phyloP scores from a whole-genome alignment of 2,888 invertebrate species.

The Aphelenchoides bicaudatus region DNA sequence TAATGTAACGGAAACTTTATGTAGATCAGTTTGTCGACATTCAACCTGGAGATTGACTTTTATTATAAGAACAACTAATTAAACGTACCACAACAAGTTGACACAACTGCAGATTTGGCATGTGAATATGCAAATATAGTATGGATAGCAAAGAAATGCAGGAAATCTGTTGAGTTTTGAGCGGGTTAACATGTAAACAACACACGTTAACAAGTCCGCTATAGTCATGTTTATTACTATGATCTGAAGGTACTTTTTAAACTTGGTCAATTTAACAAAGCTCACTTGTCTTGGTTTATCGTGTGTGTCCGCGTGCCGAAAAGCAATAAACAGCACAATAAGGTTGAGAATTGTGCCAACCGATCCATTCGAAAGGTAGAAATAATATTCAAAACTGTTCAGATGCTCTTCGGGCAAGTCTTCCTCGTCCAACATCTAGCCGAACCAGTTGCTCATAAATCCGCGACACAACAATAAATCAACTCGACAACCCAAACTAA shows the following conservation, averaged over 20 bases:
- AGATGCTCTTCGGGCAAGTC: conserved; percentile 18
- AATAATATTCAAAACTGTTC: conserved; percentile 32
- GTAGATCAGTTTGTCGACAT: conserved; percentile 54
- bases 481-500: too few species aligned
- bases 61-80: background rate
- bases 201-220: conserved; percentile 55
- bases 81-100: conserved; percentile 52
- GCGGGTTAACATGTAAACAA: conserved; percentile 55
- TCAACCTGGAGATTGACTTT: conserved; percentile 39
- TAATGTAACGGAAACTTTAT: conserved; percentile 58
- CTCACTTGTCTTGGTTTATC: conserved; percentile 58
- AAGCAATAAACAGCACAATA: conserved; percentile 51
- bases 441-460: too few species aligned
- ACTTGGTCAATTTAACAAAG: conserved; percentile 4
- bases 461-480: too few species aligned
- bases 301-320: conserved; percentile 54
- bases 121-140: conserved; percentile 56
- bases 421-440: conserved; percentile 1
- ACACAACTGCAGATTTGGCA: conserved; percentile 56
- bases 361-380: conserved; percentile 47
- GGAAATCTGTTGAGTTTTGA: conserved; percentile 46
- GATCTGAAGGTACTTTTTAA: conserved; percentile 39
- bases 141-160: conserved; percentile 44
- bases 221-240: conserved; percentile 60
- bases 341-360: conserved; percentile 52